phyloP scores from a whole-genome alignment of 2,888 invertebrate species.

The Machimus atricapillus region DNA sequence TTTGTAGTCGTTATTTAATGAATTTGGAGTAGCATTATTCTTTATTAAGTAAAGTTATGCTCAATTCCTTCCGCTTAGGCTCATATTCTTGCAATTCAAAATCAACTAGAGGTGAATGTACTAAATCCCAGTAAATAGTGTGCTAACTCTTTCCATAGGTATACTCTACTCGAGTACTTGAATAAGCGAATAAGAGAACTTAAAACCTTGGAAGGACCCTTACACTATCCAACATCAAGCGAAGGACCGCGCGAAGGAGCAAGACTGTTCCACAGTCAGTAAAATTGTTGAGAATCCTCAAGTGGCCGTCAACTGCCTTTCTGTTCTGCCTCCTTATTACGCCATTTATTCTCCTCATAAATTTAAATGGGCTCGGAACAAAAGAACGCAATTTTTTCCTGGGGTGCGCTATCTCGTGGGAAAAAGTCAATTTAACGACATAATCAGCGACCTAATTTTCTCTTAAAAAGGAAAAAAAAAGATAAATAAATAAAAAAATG shows the following conservation, averaged over 20 bases:
- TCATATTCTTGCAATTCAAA: background rate
- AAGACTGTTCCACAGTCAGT: background rate
- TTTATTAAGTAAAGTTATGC: background rate
- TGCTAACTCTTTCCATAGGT: background rate
- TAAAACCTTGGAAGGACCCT: background rate
- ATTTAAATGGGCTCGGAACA: background rate
- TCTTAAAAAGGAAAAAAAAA: background rate
- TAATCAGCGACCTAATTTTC: conserved; percentile 17
- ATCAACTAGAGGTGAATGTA: background rate
- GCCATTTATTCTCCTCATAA: conserved; percentile 15
- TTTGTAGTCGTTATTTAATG: no score
- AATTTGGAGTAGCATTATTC: no score
- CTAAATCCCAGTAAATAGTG: background rate
- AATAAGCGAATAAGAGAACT: background rate
- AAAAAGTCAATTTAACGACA: conserved; percentile 11
- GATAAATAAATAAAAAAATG: background rate
- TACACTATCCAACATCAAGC: background rate
- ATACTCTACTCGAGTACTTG: background rate
- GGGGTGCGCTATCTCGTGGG: background rate
- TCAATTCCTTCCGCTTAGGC: background rate
- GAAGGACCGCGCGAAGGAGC: background rate
- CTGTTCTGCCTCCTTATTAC: background rate
- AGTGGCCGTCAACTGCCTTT: conserved; percentile 12
- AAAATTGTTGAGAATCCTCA: conserved; percentile 1
- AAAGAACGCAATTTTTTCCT: background rate